Evolutionary conservation across 2,113 vertebrate species (phyloP).

Genomic region (Gracilinanus agilis): DNA sequence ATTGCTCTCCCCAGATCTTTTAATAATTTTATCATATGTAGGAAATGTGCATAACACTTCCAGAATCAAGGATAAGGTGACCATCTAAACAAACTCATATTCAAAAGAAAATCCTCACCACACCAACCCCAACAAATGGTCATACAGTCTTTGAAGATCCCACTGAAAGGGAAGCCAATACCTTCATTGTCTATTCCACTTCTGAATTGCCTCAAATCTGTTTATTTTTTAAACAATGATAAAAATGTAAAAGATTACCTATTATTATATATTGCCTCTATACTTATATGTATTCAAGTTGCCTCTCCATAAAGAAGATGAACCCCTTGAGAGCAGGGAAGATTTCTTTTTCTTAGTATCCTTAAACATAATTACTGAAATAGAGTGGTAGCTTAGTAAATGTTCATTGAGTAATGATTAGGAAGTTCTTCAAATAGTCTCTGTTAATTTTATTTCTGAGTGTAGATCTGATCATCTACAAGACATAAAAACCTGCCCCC

Average conservation of each 20-base stretch:
- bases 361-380: background rate
- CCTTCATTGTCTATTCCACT: background rate
- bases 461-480: background rate
- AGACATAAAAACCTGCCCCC: constrained; percentile 7
- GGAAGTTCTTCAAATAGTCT: background rate
- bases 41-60: background rate
- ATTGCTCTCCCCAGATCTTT: background rate
- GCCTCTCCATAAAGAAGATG: background rate
- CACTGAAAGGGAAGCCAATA: background rate
- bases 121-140: background rate
- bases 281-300: background rate
- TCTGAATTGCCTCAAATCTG: background rate
- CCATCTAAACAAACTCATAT: background rate
- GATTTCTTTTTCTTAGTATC: background rate
- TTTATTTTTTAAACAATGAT: background rate
- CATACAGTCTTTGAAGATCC: background rate
- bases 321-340: background rate
- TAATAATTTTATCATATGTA: constrained; percentile 19
- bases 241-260: background rate
- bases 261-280: background rate
- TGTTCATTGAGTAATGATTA: background rate
- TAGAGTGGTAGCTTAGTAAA: background rate
- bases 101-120: background rate
- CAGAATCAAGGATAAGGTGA: background rate
- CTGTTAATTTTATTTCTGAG: background rate